Evolutionary conservation across 2,113 vertebrate species (phyloP), one percentile per base, ranked within the genome.

Genomic region (Macquaria australasica): DNA sequence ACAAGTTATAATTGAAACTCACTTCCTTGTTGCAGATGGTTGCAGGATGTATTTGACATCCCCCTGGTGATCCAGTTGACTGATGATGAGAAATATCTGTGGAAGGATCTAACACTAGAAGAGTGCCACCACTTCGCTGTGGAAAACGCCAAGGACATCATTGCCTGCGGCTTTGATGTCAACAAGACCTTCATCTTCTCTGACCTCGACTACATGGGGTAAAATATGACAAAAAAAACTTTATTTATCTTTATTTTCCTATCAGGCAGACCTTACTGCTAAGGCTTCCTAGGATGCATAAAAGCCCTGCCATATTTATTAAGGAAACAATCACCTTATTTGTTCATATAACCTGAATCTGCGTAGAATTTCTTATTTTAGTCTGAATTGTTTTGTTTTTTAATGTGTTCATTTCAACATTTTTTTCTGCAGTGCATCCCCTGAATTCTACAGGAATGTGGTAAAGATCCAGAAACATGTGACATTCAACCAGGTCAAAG

Each of bases 121-220:
- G 96, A 97, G 51, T 97, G 98, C 14, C 85, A 97, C 14, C 95
- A 94, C 25, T 99, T 96, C 8, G 92, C 98, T 0, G 82, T 93
- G 82, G 98, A 99, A 93, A 99, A 99, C 8, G 96, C 97, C 92
- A 98, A 97, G 91, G 98, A 99, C 90, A 98, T 99, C 70, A 98
- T 99, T 12, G 98, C 98, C 25, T 99, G 97, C 25, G 98, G 98
- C 51, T 99, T 99, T 79, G 97, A 99, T 8, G 7, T 98, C 82
- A 98, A 97, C 91, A 99, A 99, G 93, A 99, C 98, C 3, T 99
- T 99, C 90, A 98, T 99, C 87, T 99, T 99, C 96, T 99, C 98
- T 0, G 97, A 99, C 91, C 95, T 99, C 0, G 97, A 98, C 60
- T 99, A 99, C 73, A 97, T 99, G 96, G 98, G 98, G 98, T 99